Evolutionary conservation across 2,797 vertebrate genomes (phyloP).

Genomic region (Alfaro cultratus): DNA sequence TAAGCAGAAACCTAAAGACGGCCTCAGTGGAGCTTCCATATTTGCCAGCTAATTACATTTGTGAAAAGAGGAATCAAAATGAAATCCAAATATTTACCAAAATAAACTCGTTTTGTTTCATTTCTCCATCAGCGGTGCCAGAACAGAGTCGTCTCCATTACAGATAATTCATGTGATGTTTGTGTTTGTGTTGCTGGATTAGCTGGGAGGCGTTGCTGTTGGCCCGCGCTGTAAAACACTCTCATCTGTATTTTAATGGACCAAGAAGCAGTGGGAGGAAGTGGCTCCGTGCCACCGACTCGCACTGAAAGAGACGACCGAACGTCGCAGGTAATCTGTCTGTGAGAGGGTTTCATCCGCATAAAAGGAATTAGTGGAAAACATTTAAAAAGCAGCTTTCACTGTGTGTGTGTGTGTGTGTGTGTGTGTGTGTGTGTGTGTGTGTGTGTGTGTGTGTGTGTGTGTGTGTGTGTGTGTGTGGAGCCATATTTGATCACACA

Average conservation of each 20-base stretch:
- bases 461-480: slow-evolving; percentile 29
- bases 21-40: slow-evolving; percentile 59
- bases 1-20: slow-evolving; percentile 61
- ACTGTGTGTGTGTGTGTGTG: slow-evolving; percentile 12
- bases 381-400: slow-evolving; percentile 69
- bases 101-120: slow-evolving; percentile 81
- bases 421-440: slow-evolving; percentile 13
- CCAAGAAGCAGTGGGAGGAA: slow-evolving; percentile 82
- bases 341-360: slow-evolving; percentile 80
- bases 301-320: slow-evolving; percentile 70
- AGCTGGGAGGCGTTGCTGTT: slow-evolving; percentile 81
- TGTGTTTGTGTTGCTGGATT: slow-evolving; percentile 81
- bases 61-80: slow-evolving; percentile 78
- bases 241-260: slow-evolving; percentile 86
- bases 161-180: slow-evolving; percentile 83
- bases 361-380: slow-evolving; percentile 83
- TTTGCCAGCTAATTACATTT: slow-evolving; percentile 80
- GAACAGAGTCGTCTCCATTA: slow-evolving; percentile 81
- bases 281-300: slow-evolving; percentile 80
- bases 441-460: slow-evolving; percentile 9
- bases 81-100: slow-evolving; percentile 82
- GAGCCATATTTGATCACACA: slow-evolving; percentile 64
- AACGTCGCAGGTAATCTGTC: slow-evolving; percentile 83
- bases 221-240: slow-evolving; percentile 79
- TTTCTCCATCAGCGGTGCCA: slow-evolving; percentile 76